Evolutionary conservation across 2,797 vertebrate genomes (phyloP).

Genomic region (Etheostoma nigrum): DNA sequence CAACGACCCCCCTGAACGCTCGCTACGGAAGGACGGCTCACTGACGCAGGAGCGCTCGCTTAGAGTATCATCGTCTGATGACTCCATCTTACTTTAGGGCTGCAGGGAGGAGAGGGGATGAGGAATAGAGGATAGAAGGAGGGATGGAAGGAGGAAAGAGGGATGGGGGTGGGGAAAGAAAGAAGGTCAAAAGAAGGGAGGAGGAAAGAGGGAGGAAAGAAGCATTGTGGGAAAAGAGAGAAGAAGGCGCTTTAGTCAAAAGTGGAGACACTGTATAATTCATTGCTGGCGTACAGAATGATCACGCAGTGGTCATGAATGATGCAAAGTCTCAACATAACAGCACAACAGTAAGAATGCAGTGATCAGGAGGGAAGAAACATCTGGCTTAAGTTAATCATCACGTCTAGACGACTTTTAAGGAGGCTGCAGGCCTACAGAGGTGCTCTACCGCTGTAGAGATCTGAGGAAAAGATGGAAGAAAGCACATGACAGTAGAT

Average conservation of each 20-base stretch:
- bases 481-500: conserved; percentile 4
- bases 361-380: background rate
- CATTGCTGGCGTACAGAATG: conserved; percentile 37
- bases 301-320: conserved; percentile 53
- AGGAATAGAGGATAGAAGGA: conserved; percentile 7
- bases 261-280: conserved; percentile 67
- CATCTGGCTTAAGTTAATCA: conserved; percentile 25
- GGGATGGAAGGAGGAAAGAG: conserved; percentile 4
- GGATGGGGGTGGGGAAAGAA: conserved; percentile 39
- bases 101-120: conserved; percentile 40
- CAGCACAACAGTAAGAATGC: conserved; percentile 10
- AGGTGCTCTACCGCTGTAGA: background rate
- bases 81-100: conserved; percentile 89
- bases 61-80: conserved; percentile 96
- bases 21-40: conserved; percentile 93
- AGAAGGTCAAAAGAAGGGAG: conserved; percentile 56
- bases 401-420: conserved; percentile 8
- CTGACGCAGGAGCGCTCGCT: conserved; percentile 95
- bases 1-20: conserved; percentile 93
- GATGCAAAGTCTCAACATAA: conserved; percentile 47
- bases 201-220: conserved; percentile 18
- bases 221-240: conserved; percentile 15
- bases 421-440: conserved; percentile 8
- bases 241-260: conserved; percentile 20
- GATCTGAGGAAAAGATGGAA: background rate